Conservation (phyloP, 2,797 vertebrate species). For the Peromyscus nudipes region DNA sequence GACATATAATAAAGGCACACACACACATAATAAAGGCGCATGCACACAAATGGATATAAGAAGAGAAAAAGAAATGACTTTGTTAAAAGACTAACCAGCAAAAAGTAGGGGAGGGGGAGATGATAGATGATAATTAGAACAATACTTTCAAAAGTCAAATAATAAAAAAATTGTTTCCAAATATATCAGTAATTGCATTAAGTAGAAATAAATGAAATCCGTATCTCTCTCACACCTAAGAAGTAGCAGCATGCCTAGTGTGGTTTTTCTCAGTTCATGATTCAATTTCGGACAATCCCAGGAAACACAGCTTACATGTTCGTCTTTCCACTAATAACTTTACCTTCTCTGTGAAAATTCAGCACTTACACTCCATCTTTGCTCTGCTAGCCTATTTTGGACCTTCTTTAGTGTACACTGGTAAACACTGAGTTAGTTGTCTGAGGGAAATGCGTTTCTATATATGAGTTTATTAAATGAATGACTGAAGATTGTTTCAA, state of each 20-base stretch:
- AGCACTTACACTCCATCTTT: not conserved
- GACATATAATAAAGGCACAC: conserved; percentile 54
- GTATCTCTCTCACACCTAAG: not conserved
- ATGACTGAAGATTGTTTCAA: not conserved
- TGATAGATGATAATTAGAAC: not conserved
- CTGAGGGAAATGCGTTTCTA: not conserved
- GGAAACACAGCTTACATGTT: conserved; percentile 28
- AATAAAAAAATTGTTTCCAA: conserved; percentile 11
- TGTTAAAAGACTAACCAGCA: conserved; percentile 20
- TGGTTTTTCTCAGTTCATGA: not conserved
- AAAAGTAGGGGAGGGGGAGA: not conserved
- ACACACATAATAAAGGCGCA: conserved; percentile 39
- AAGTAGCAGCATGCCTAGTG: not conserved
- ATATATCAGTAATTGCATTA: not conserved
- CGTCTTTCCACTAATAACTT: conserved; percentile 22
- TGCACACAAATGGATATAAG: not conserved
- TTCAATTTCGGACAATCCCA: not conserved
- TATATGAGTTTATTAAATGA: not conserved
- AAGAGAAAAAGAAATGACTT: conserved; percentile 65
- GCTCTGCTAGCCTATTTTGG: not conserved
- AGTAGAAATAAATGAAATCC: not conserved
- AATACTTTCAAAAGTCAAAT: not conserved
- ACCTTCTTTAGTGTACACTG: not conserved
- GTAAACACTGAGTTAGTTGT: conserved; percentile 1
- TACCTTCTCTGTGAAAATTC: not conserved